phyloP scores from a whole-genome alignment of 1,140 invertebrate species.

The Battus philenor region DNA sequence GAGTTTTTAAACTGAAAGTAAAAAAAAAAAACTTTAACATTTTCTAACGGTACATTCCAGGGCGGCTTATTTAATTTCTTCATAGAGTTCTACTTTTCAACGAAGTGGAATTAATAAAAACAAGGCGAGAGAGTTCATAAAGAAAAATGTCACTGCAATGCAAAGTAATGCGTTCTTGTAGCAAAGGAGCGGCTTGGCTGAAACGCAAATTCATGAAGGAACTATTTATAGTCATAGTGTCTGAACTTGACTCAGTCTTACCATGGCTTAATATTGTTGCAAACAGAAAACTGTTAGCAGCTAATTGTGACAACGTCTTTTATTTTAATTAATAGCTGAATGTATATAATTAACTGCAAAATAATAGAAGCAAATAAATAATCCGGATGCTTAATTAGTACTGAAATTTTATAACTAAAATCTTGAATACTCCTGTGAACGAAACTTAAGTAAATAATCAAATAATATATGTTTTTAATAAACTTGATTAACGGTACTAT shows the following conservation, averaged over 20 bases:
- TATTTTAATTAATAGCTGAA: too few relatives aligned
- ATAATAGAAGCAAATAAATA: too few relatives aligned
- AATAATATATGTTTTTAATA: too few relatives aligned
- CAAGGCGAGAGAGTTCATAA: constrained; percentile 46
- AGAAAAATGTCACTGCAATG: constrained; percentile 60
- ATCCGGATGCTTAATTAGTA: too few relatives aligned
- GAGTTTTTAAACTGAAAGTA: too few relatives aligned
- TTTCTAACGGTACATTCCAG: constrained; percentile 12
- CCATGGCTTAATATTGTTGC: background rate
- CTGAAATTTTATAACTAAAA: too few relatives aligned
- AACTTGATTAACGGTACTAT: too few relatives aligned
- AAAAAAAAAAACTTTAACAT: too few relatives aligned
- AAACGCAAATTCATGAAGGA: constrained; percentile 31
- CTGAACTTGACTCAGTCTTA: background rate
- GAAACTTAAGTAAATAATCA: too few relatives aligned
- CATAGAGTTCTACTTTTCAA: constrained; percentile 32
- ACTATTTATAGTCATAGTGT: constrained; percentile 17
- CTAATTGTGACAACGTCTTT: too few relatives aligned
- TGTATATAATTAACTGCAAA: too few relatives aligned
- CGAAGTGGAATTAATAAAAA: constrained; percentile 57
- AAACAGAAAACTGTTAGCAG: background rate
- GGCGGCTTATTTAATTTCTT: constrained; percentile 13
- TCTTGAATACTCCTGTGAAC: too few relatives aligned
- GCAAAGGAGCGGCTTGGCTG: constrained; percentile 22
- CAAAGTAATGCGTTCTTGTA: constrained; percentile 49